Evolutionary conservation across 2,888 invertebrate genomes (phyloP), one percentile per base, ranked within the genome.

Genomic region (Ferdinandea cuprea): DNA sequence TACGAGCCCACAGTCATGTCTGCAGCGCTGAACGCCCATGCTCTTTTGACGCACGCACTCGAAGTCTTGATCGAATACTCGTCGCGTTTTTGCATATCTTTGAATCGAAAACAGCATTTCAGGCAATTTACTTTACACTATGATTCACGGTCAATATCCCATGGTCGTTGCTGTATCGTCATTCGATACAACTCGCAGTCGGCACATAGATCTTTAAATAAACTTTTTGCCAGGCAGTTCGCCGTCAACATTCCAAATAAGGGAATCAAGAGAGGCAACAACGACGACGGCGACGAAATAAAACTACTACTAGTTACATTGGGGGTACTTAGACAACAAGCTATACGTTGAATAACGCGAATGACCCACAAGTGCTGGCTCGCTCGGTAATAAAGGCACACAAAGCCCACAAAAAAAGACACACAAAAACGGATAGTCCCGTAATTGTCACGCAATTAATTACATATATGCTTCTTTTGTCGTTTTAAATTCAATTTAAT

Each of bases 111-210:
- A 52, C 32, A 56, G 52, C 52, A 59, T 17, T 19, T 54, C 58
- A 65, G 32, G 25, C 32, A 46, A 59, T 50, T 13, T 40, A 61
- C 37, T 35, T 15, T 15, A 63, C 21, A 56, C 79, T 59, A 59
- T 81, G 81, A 81, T 81, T 81, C 81, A 81, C 76, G 81, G 81
- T 81, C 81, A 81, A 76, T 81, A 81, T 71, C 71, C 59, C 66
- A 66, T 46, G 28, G 30, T 15, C 15, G 40, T 40, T 46, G 40
- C 30, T 46, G 72, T 63, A 72, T 63, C 28, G 72, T 63, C 79
- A 61, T n/a, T n/a, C n/a, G n/a, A n/a, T n/a, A n/a, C n/a, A n/a
- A n/a, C 40, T 61, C 30, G 50, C 32, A 35, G 21, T 4, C 32
- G 46, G 21, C 32, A 37, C 56, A 65, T 21, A 32, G 40, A 65